phyloP scores from a whole-genome alignment of 2,797 vertebrate species.

The Aphelocoma californica region DNA sequence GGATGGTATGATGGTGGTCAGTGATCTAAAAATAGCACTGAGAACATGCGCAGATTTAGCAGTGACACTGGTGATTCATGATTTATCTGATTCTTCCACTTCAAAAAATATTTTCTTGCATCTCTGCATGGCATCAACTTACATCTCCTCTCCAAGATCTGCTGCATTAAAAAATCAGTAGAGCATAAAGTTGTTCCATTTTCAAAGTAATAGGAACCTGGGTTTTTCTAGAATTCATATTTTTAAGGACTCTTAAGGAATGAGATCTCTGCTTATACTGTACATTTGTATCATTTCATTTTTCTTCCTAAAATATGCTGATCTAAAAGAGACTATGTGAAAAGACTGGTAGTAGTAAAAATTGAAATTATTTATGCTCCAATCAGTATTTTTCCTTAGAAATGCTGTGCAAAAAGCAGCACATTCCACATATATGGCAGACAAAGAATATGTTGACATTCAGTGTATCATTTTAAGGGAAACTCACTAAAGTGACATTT shows the following conservation, averaged over 20 bases:
- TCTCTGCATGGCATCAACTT: conserved; percentile 43
- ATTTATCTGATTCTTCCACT: conserved; percentile 61
- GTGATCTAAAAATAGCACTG: conserved; percentile 32
- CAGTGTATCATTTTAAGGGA: background rate
- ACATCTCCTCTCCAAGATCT: conserved; percentile 50
- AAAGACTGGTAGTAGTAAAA: background rate
- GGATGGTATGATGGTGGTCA: conserved; percentile 26
- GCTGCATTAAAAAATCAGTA: conserved; percentile 51
- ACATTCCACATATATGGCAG: background rate
- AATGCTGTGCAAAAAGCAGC: background rate
- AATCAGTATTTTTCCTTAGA: background rate
- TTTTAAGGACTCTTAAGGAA: background rate
- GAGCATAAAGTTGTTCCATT: conserved; percentile 47
- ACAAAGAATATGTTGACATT: background rate
- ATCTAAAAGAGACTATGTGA: background rate
- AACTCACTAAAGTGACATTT: background rate
- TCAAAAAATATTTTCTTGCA: conserved; percentile 52
- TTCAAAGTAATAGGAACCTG: background rate
- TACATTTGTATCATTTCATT: background rate
- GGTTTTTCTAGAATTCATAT: conserved; percentile 13
- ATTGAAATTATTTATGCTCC: background rate
- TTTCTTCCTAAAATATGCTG: background rate
- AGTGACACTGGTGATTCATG: conserved; percentile 43
- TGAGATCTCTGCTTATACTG: background rate
- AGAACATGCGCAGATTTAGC: background rate